Base-by-base conservation (phyloP, 2,888 invertebrate species). In the Digitonthophagus gazella region DNA sequence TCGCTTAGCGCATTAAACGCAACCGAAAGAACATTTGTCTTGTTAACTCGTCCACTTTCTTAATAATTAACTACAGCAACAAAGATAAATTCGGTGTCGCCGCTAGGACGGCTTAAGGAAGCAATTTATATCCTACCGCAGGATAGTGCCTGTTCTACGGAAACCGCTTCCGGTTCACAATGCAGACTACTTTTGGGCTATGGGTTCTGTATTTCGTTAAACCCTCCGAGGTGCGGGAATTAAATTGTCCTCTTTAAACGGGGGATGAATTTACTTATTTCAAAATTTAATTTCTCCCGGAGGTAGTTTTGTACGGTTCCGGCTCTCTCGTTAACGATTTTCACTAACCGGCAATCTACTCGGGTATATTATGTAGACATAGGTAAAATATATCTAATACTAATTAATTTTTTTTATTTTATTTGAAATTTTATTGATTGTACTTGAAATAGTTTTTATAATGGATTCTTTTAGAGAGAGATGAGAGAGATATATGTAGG, bases 61-160 rank as follows among this genome's bases (percentile, higher is more conserved):
- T 69, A 69, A 69, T 69, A 69, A 69, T 69, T 69, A 69, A 69
- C 64, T 68, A 64, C 64, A 64, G 58, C 14, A 68, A 64, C 64
- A 64, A 68, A 68, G 67, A 68, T 68, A 64, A 68, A 68, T 68
- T 68, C 16, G 64, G 67, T 68, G 67, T 57, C 64, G 64, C 61
- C 20, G n/a, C 20, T 68, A 57, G 11, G 64, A 56, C 64, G 56
- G 19, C 28, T 64, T 68, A 68, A 68, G 58, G 64, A 68, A 64
- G 64, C 57, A 68, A 68, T 68, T 68, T 64, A 68, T 56, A 64
- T 64, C 58, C 18, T 22, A 28, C 44, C 16, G 4, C 44, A 16
- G 56, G 55, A 56, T 57, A 2, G 65, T 65, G 65, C 57, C 28
- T 44, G 28, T 44, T 44, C 28, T 44, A 44, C 28, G 28, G 28